Evolutionary conservation across 2,113 vertebrate species (phyloP).

Genomic region (Actenoides hombroni): DNA sequence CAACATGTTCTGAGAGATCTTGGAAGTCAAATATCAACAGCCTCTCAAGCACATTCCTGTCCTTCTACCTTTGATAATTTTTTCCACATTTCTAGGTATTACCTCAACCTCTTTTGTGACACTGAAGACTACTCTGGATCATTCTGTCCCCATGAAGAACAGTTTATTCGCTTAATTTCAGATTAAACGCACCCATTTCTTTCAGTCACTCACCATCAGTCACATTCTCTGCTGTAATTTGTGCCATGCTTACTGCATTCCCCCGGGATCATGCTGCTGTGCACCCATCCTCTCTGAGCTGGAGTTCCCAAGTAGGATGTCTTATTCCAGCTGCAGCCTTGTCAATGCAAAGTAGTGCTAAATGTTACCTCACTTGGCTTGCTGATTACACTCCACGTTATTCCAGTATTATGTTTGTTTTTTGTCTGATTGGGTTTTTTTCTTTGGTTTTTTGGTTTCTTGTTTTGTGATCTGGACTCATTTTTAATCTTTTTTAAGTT

Average conservation of each 20-base stretch:
- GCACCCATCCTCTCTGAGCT: neutral
- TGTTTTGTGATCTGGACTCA: neutral
- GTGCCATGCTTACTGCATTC: fast-evolving
- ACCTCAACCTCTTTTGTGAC: neutral
- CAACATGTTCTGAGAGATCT: neutral
- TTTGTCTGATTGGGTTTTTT: neutral
- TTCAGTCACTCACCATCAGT: neutral
- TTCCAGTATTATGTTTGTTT: neutral
- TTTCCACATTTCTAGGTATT: neutral
- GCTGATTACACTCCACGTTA: neutral
- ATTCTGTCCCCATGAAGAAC: neutral
- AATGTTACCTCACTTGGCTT: neutral
- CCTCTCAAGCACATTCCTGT: neutral
- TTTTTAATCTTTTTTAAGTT: neutral
- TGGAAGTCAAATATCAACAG: neutral
- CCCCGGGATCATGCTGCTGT: neutral
- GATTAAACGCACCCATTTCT: neutral
- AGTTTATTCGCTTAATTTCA: neutral
- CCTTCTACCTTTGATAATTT: neutral
- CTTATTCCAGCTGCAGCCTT: neutral
- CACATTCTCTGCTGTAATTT: fast-evolving
- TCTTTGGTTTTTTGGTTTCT: neutral
- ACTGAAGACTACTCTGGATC: neutral
- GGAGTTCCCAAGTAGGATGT: neutral
- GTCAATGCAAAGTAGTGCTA: neutral